Evolutionary conservation across 2,113 vertebrate species (phyloP).

Genomic region (Paracanthobrama guichenoti): DNA sequence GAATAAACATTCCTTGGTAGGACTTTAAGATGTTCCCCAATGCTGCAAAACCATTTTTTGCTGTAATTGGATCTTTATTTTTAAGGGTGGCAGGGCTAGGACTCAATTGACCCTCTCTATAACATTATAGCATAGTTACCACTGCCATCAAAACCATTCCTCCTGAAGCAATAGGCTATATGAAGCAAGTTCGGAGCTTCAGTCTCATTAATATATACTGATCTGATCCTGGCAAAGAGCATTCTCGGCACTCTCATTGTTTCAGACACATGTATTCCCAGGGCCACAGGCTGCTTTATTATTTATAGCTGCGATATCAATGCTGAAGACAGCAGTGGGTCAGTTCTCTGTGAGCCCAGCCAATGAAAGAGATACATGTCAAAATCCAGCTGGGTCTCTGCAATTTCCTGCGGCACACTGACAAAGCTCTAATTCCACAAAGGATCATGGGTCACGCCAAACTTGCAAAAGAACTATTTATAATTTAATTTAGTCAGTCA

Average conservation of each 20-base stretch:
- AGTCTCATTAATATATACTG: slow-evolving; percentile 51
- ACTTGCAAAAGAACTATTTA: neutral
- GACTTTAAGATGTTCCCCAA: too few species aligned
- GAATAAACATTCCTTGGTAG: neutral
- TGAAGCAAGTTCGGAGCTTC: slow-evolving; percentile 23
- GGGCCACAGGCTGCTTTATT: slow-evolving; percentile 34
- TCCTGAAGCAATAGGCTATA: slow-evolving; percentile 17
- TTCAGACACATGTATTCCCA: slow-evolving; percentile 36
- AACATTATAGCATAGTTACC: neutral
- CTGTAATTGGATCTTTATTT: too few species aligned
- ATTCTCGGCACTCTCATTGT: slow-evolving; percentile 24
- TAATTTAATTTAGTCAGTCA: neutral
- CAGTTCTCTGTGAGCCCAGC: slow-evolving; percentile 10
- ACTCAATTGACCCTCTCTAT: neutral
- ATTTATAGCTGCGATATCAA: slow-evolving; percentile 50
- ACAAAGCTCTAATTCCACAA: slow-evolving; percentile 16
- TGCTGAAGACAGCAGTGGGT: slow-evolving; percentile 28
- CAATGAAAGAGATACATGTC: slow-evolving; percentile 39
- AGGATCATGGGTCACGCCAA: neutral
- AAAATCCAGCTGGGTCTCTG: slow-evolving; percentile 36
- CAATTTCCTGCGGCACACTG: slow-evolving; percentile 36
- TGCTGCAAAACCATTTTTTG: too few species aligned
- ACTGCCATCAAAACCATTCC: slow-evolving; percentile 4
- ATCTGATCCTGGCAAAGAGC: slow-evolving; percentile 18
- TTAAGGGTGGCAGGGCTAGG: neutral